These are phyloP conservation scores for Chorisops tibialis DNA, from an alignment of 2,888 invertebrate species.

Conservation along the genomic window DNA sequence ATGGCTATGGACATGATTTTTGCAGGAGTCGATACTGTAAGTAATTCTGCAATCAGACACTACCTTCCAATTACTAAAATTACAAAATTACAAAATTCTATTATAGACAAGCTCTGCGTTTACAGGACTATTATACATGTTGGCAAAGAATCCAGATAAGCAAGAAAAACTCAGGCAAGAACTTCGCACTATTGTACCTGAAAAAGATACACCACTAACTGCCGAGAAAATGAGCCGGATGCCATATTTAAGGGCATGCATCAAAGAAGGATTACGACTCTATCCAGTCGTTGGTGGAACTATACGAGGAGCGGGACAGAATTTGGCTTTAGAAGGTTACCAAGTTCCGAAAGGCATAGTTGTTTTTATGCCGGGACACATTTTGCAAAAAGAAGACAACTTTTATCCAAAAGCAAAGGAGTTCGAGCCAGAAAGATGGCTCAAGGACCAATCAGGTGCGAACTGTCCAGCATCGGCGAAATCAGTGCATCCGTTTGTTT, in stretches of 20 bases:
- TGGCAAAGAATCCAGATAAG: slow-evolving; percentile 59
- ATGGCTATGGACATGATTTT: slow-evolving; percentile 69
- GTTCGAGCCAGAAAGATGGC: slow-evolving; percentile 76
- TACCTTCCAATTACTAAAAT: slow-evolving; percentile 46
- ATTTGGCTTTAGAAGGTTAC: slow-evolving; percentile 59
- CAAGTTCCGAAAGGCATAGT: slow-evolving; percentile 56
- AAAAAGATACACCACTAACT: slow-evolving; percentile 45
- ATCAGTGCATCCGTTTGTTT: slow-evolving; percentile 42
- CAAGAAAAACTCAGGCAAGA: slow-evolving; percentile 59
- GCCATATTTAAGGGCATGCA: slow-evolving; percentile 62
- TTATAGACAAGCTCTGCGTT: slow-evolving; percentile 58
- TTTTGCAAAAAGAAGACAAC: not conserved
- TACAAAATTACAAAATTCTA: slow-evolving; percentile 15
- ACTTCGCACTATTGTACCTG: slow-evolving; percentile 47
- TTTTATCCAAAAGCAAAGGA: slow-evolving; percentile 51
- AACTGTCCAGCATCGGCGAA: slow-evolving; percentile 36
- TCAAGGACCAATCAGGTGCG: slow-evolving; percentile 41
- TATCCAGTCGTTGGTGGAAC: slow-evolving; percentile 57
- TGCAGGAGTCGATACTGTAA: slow-evolving; percentile 71
- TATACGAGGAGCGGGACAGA: slow-evolving; percentile 55
- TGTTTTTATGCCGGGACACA: not conserved
- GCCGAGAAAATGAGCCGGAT: slow-evolving; percentile 49
- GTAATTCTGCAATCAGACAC: slow-evolving; percentile 63
- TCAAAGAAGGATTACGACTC: slow-evolving; percentile 64
- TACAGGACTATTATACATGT: slow-evolving; percentile 56